These are phyloP conservation scores for Drosophila recens DNA, from an alignment of 2,888 invertebrate species.

Conservation along the genomic window DNA sequence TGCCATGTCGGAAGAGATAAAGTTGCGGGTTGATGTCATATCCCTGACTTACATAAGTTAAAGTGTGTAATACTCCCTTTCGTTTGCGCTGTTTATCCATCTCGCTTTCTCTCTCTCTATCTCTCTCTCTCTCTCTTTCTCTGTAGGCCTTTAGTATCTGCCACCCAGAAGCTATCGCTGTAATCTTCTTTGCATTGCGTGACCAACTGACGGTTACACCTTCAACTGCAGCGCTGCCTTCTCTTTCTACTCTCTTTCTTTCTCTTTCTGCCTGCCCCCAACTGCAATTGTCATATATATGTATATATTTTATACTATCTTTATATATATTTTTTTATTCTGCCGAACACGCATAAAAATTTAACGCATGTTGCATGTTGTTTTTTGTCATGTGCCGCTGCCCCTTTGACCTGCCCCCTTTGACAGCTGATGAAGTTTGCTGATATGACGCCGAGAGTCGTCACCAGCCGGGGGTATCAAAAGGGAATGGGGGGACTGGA, in stretches of 20 bases:
- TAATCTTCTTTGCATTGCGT: conserved; percentile 71
- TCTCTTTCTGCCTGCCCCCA: conserved; percentile 5
- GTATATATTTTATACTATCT: conserved; percentile 10
- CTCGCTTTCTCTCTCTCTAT: conserved; percentile 2
- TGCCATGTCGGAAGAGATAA: conserved; percentile 55
- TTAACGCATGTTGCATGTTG: conserved; percentile 77
- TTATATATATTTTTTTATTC: conserved; percentile 14
- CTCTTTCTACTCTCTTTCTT: neutral
- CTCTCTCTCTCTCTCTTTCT: neutral
- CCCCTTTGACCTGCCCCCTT: conserved; percentile 60
- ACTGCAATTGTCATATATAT: conserved; percentile 48
- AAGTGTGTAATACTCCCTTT: conserved; percentile 12
- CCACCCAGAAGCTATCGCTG: conserved; percentile 34
- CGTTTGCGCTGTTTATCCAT: neutral
- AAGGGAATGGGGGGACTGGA: conserved; percentile 6
- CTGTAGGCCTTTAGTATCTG: conserved; percentile 17
- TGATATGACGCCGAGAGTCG: conserved; percentile 47
- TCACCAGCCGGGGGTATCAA: neutral
- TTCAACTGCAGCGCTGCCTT: conserved; percentile 56
- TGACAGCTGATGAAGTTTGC: conserved; percentile 54
- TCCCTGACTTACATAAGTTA: conserved; percentile 3
- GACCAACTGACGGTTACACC: conserved; percentile 64
- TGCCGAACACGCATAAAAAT: conserved; percentile 72
- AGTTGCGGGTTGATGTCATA: conserved; percentile 61
- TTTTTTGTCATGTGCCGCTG: conserved; percentile 59